Evolutionary conservation across 2,888 invertebrate species (phyloP), one percentile per base, ranked within the genome.

Genomic region (Doris montereyensis): DNA sequence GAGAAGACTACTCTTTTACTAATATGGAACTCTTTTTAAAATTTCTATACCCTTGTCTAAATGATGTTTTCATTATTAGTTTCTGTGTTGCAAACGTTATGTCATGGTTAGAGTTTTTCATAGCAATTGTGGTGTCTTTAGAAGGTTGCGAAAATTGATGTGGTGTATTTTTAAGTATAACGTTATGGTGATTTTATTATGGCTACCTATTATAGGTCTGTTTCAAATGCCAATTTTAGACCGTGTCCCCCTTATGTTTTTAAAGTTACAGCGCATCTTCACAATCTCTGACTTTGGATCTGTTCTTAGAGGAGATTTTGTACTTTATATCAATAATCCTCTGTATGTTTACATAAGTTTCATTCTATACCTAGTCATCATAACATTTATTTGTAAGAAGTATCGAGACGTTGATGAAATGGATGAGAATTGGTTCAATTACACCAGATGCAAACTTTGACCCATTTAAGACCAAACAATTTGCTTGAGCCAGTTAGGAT

Each of bases 51-150:
- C 93, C 93, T 1, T 93, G 93, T 86, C 89, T 92, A 81, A 93
- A 93, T 87, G 93, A 93, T 87, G 87, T 93, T 17, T 93, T 93
- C 85, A 86, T 93, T 10, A 85, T 91, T 70, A 92, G 91, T 83
- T 87, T 93, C 57, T 83, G 92, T 24, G 77, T 92, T 13, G 90
- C 91, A 74, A 93, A 93, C 86, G 85, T 92, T 82, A 84, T 92
- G 35, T 92, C 92, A 17, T 88, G 89, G 71, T 88, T 93, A 81
- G 92, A 92, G 81, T 84, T 92, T 26, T 90, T 92, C 82, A 87
- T 92, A 81, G 83, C n/a, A 87, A 88, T 28, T 90, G 91, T 52
- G 85, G 89, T 30, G 67, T 88, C 5, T 80, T 87, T n/a, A 87
- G 83, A 87, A 88, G 89, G 62, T 41, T 91, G 2, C 89, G 91